phyloP scores from a whole-genome alignment of 2,113 vertebrate species.

The Siniperca knerii region DNA sequence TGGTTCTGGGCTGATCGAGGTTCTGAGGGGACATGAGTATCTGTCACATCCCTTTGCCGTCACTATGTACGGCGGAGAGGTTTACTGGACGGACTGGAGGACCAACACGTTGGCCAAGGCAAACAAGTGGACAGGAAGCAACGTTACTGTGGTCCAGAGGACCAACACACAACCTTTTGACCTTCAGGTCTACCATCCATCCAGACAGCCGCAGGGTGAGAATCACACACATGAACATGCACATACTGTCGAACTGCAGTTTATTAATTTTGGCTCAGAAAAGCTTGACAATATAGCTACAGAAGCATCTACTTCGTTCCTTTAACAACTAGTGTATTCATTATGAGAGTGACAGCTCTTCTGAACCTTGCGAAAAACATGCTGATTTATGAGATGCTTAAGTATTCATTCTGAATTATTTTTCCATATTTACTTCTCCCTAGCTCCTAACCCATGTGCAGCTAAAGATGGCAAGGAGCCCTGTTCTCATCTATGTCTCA shows the following conservation, averaged over 20 bases:
- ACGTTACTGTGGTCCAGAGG: slow-evolving; percentile 95
- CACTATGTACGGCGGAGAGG: slow-evolving; percentile 95
- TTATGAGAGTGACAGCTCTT: neutral
- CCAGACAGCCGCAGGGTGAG: slow-evolving; percentile 95
- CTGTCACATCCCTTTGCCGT: slow-evolving; percentile 96
- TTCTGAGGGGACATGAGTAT: slow-evolving; percentile 95
- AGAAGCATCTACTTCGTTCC: neutral
- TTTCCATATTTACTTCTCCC: neutral
- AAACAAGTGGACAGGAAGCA: slow-evolving; percentile 98
- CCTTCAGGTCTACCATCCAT: slow-evolving; percentile 97
- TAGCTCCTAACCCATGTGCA: slow-evolving; percentile 95
- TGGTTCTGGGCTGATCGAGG: slow-evolving; percentile 96
- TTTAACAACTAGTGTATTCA: neutral
- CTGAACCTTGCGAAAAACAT: neutral
- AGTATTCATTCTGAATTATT: neutral
- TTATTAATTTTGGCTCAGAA: neutral
- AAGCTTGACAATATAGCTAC: neutral
- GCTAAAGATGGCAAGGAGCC: slow-evolving; percentile 91
- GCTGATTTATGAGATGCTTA: neutral
- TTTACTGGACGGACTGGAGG: slow-evolving; percentile 99
- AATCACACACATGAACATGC: neutral
- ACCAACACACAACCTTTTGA: slow-evolving; percentile 98
- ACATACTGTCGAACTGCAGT: neutral
- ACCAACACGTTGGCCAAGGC: slow-evolving; percentile 98
- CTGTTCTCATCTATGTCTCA: slow-evolving; percentile 96